Base-by-base conservation (phyloP, 2,797 vertebrate species). In the Liparis tanakae region DNA sequence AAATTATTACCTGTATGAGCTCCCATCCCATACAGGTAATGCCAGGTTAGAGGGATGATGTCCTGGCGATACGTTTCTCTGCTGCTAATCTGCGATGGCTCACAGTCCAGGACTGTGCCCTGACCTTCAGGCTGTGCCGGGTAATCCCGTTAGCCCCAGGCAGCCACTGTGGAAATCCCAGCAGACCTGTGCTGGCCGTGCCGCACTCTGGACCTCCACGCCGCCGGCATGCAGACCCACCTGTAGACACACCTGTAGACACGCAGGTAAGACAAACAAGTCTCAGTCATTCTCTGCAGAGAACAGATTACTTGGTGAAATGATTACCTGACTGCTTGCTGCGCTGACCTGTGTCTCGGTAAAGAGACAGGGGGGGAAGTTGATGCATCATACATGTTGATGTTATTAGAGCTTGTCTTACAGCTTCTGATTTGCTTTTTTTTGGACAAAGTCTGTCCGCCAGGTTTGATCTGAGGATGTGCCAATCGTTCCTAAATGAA, bases 101-200 rank as follows among this genome's bases (percentile, higher is more conserved):
- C 77, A 74, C 48, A 9, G 79, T 81, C 56, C 57, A 51, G 85
- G 85, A 90, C 84, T 88, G 86, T 77, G 67, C 58, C 68, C 62
- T 75, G 90, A 91, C 92, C 92, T 94, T 94, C 87, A 92, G 74
- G 76, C 82, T 72, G 64, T 83, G 78, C 84, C 7, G 64, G 77
- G 64, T 95, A 95, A 95, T 94, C 94, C 85, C 10, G 88, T 95
- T 95, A 94, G 85, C 66, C 53, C 34, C 65, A 71, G 74, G 78
- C 67, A 77, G 83, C 67, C 62, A 17, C 70, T 70, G 80, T 71
- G 80, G 83, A 89, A 92, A 88, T 93, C 93, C 76, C 67, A 62
- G 81, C 88, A 94, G 87, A 90, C 72, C 84, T 69, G 83, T 72
- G 79, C 81, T 67, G 87, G 82, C 82, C 20, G 78, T 44, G 75